A percentile compares a stretch with the other conserved stretches of the same genome.
phyloP scores from a whole-genome alignment of 2,113 vertebrate species.

The Grammomys dolichurus region DNA sequence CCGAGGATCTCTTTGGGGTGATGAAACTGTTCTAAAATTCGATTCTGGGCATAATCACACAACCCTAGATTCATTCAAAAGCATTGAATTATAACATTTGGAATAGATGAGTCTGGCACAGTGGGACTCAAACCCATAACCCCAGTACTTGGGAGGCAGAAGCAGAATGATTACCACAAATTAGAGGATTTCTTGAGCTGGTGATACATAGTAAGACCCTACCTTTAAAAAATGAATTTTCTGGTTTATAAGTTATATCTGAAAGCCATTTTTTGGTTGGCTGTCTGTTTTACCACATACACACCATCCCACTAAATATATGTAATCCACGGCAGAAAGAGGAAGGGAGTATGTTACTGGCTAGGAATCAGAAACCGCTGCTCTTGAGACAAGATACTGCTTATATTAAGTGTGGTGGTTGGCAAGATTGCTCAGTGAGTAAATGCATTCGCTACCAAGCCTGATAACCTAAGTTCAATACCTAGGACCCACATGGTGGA shows the following conservation, averaged over 20 bases:
- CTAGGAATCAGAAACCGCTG: neutral
- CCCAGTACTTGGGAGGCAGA: neutral
- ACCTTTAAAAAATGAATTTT: neutral
- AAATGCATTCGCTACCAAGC: neutral
- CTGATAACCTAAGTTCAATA: neutral
- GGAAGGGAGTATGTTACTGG: neutral
- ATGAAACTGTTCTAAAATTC: slow-evolving; percentile 33
- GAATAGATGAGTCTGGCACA: neutral
- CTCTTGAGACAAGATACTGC: neutral
- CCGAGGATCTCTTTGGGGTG: neutral
- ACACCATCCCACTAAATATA: neutral
- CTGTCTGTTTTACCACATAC: neutral
- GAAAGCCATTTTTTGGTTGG: neutral
- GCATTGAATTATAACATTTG: neutral
- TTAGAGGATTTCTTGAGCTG: neutral
- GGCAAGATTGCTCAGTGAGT: neutral
- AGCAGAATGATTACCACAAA: neutral
- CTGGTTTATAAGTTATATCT: neutral
- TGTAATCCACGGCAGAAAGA: neutral
- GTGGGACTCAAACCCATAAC: neutral
- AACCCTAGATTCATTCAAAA: neutral
- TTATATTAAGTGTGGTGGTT: neutral
- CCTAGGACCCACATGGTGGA: neutral
- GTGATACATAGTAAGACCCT: neutral
- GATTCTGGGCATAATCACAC: neutral